Evolutionary conservation across 2,797 vertebrate genomes (phyloP).

Genomic region (Chelonia mydas): DNA sequence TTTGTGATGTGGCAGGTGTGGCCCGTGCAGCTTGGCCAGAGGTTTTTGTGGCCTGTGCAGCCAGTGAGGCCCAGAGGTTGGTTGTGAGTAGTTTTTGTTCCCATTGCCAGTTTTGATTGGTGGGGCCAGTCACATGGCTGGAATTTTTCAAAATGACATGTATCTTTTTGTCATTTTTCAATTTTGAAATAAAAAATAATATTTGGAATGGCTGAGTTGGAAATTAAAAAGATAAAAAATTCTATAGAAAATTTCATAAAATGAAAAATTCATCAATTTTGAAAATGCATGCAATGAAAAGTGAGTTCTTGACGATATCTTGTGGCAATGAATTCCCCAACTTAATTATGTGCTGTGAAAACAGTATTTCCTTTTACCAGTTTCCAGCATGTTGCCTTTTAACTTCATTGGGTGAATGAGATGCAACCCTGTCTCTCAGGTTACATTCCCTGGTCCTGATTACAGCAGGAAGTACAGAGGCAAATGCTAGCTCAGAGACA

Average conservation of each 20-base stretch:
- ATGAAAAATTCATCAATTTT: not conserved
- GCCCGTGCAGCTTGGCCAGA: not conserved
- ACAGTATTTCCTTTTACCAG: not conserved
- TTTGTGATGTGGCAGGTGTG: not conserved
- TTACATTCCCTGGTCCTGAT: not conserved
- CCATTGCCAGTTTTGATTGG: not conserved
- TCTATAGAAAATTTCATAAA: not conserved
- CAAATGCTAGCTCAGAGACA: not conserved
- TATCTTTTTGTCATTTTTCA: not conserved
- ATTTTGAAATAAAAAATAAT: not conserved
- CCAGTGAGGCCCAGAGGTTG: not conserved
- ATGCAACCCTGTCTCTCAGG: not conserved
- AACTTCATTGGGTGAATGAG: not conserved
- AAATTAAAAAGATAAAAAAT: not conserved
- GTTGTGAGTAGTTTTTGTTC: not conserved
- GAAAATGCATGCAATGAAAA: not conserved
- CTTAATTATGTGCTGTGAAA: constrained; percentile 9
- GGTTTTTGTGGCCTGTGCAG: not conserved
- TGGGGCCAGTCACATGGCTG: not conserved
- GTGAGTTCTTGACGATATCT: not conserved
- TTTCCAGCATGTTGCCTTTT: not conserved
- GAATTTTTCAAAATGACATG: not conserved
- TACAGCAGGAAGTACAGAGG: not conserved
- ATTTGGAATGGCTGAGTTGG: not conserved
- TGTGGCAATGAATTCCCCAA: not conserved